phyloP scores from a whole-genome alignment of 2,888 invertebrate genomes.

The Napeogenes sylphis region DNA sequence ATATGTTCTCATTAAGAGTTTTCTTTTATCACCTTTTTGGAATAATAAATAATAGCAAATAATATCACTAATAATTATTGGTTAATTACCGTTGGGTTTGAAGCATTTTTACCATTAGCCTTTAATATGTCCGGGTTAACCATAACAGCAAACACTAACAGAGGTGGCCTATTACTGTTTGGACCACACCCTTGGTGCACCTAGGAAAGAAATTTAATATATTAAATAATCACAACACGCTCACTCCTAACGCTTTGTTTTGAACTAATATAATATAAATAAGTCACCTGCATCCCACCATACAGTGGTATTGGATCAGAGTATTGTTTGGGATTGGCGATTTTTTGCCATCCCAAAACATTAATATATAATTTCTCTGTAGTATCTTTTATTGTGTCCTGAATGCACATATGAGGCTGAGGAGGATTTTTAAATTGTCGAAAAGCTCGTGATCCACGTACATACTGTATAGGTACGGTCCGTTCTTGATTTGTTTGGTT shows the following conservation, averaged over 20 bases:
- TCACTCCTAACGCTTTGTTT: constrained; percentile 2
- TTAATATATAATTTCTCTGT: constrained; percentile 80
- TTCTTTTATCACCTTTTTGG: too few relatives aligned
- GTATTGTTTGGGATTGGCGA: constrained; percentile 81
- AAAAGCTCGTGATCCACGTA: constrained; percentile 78
- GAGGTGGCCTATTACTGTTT: constrained; percentile 74
- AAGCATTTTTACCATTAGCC: constrained; percentile 82
- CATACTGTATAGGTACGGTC: constrained; percentile 74
- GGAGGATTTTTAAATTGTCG: constrained; percentile 85
- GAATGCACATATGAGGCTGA: constrained; percentile 86
- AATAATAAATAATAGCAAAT: neutral
- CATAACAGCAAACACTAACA: constrained; percentile 84
- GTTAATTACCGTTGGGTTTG: constrained; percentile 75
- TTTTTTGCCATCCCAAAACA: constrained; percentile 85
- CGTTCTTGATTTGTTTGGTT: constrained; percentile 62
- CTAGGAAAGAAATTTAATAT: constrained; percentile 42
- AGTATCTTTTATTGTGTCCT: constrained; percentile 79
- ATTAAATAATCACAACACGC: neutral
- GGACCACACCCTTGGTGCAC: constrained; percentile 80
- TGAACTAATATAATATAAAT: neutral
- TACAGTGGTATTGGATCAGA: constrained; percentile 83
- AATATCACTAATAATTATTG: constrained; percentile 7
- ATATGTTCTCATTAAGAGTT: neutral
- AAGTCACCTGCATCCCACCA: constrained; percentile 82
- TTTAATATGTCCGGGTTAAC: constrained; percentile 84